Evolutionary conservation across 1,140 invertebrate species (phyloP), one percentile per base, ranked within the genome.

Genomic region (Pissodes strobi): DNA sequence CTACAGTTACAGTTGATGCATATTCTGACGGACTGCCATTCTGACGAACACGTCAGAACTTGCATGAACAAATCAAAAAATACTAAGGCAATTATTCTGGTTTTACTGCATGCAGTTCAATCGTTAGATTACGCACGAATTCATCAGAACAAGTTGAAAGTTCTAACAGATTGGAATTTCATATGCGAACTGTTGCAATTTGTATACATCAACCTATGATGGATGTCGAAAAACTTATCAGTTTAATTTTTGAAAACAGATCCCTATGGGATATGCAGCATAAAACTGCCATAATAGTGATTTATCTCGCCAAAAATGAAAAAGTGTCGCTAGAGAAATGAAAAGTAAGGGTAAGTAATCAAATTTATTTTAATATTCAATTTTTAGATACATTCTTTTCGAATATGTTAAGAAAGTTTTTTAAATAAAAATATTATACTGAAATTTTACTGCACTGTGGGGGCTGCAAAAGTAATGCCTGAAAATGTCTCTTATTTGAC

Each of bases 41-140:
- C 45, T 15, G 30, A 41, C 30, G 21, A 59, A 58, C 37, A 15
- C 41, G 27, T 63, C 23, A 45, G 34, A 61, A 58, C 22, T 12
- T 6, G 27, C 25, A 45, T 21, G 41, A 21, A 51, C n/a, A 27
- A 45, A 18, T 37, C 0, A 60, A 49, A 15, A 27, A 6, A 60
- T 27, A 49, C 46, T n/a, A n/a, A n/a, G n/a, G n/a, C n/a, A n/a
- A n/a, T n/a, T n/a, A n/a, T n/a, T n/a, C n/a, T n/a, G n/a, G n/a
- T n/a, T n/a, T 19, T 1, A 51, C 9, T 51, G 21, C 21, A 9
- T 21, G 18, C 48, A 3, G 17, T 13, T 43, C 9, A 1, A 13
- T 51, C 48, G 15, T 51, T 19, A 51, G 48, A 22, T 1, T 51
- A 51, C 21, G 2, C 15, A 51, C 8, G 25, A 13, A 21, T 13